These are phyloP conservation scores for Sciurus niger DNA, from an alignment of 2,113 vertebrate species.

Conservation along the genomic window DNA sequence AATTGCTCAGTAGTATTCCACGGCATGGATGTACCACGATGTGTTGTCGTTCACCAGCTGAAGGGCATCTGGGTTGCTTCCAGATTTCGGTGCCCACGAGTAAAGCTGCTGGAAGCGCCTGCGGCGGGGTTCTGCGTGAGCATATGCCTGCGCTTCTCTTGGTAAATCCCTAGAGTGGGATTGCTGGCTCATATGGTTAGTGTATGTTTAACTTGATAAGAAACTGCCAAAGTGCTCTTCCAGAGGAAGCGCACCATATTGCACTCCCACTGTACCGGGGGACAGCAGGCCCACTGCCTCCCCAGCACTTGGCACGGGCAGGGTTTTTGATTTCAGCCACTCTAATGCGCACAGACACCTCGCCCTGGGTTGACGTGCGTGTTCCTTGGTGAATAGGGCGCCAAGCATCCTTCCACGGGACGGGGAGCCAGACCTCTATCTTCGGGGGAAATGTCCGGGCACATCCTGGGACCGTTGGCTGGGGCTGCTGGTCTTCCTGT, in stretches of 20 bases:
- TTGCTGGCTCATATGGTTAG: constrained; percentile 60
- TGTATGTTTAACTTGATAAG: constrained; percentile 66
- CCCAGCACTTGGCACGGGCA: constrained; percentile 12
- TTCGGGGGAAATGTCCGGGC: neutral
- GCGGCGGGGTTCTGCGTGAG: constrained; percentile 33
- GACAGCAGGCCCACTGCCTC: neutral
- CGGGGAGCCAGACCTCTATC: neutral
- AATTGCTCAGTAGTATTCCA: constrained; percentile 29
- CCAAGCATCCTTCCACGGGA: neutral
- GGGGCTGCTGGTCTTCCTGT: neutral
- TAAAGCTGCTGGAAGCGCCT: constrained; percentile 31
- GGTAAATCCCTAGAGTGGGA: constrained; percentile 66
- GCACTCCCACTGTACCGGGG: neutral
- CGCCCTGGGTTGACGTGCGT: neutral
- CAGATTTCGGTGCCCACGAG: neutral
- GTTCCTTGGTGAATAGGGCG: neutral
- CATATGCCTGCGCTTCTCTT: constrained; percentile 60
- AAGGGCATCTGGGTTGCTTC: constrained; percentile 25
- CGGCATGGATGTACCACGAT: neutral
- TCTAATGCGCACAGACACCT: neutral
- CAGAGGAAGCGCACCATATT: constrained; percentile 50
- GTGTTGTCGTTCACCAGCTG: neutral
- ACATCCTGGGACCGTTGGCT: neutral
- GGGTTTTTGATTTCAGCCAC: constrained; percentile 7
- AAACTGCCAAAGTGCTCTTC: constrained; percentile 59